Conservation (phyloP, 2,888 invertebrate species). For the Euzetes globulus region DNA sequence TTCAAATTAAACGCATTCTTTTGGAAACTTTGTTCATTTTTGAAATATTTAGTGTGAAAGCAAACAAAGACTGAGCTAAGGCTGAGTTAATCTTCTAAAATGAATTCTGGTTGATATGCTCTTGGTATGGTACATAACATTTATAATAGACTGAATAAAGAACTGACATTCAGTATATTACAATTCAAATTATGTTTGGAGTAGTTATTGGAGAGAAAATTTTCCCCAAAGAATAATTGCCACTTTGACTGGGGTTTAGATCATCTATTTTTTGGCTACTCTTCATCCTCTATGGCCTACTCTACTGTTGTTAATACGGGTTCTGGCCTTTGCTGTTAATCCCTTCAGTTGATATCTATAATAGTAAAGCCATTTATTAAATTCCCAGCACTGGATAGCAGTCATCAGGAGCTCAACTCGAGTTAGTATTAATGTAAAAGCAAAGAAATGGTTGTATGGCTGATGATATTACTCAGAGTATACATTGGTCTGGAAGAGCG, state of each 20-base stretch:
- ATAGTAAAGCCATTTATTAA: conserved; percentile 26
- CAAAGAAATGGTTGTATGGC: neutral
- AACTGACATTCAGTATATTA: neutral
- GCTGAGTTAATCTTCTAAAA: neutral
- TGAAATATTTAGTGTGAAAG: neutral
- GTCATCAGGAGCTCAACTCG: conserved; percentile 20
- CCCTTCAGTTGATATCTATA: conserved; percentile 19
- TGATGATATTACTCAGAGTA: neutral
- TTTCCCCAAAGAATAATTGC: neutral
- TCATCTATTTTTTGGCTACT: conserved; percentile 14
- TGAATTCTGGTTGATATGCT: neutral
- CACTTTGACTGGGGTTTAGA: neutral
- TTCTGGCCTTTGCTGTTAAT: conserved; percentile 23
- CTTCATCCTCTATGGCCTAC: neutral
- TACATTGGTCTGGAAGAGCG: conserved; percentile 1
- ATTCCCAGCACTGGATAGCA: conserved; percentile 15
- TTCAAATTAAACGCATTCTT: neutral
- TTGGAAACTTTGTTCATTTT: neutral
- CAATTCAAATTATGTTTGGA: conserved; percentile 18
- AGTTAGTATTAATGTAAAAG: conserved; percentile 17
- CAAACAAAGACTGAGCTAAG: neutral
- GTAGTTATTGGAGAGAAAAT: neutral
- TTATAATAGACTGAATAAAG: neutral
- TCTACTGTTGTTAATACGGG: neutral
- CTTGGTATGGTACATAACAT: neutral